Evolutionary conservation across 1,140 invertebrate species (phyloP).

Genomic region (Dreissena polymorpha): DNA sequence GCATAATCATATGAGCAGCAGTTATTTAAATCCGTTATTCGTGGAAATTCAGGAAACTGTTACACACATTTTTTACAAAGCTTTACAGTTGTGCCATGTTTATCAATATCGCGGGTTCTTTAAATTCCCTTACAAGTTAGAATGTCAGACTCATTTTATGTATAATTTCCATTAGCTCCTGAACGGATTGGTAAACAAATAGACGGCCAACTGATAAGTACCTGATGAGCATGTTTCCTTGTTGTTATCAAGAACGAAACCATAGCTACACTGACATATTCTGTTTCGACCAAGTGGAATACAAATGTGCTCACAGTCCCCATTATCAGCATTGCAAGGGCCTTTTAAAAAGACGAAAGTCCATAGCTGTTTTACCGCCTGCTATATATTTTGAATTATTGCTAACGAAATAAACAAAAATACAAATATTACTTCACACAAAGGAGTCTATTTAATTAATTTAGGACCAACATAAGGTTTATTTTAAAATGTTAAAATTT

Average conservation of each 20-base stretch:
- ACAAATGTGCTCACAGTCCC: constrained; percentile 42
- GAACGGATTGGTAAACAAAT: too few species aligned
- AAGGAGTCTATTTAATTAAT: neutral
- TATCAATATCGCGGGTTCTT: too few species aligned
- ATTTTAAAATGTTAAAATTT: neutral
- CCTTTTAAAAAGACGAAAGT: neutral
- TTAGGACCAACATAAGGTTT: neutral
- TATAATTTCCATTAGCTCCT: too few species aligned
- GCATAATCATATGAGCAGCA: too few species aligned
- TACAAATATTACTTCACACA: neutral
- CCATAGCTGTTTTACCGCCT: too few species aligned
- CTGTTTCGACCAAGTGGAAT: constrained; percentile 38
- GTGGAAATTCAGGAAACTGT: too few species aligned
- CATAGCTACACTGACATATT: constrained; percentile 35
- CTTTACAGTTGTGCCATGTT: too few species aligned
- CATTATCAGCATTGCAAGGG: constrained; percentile 20
- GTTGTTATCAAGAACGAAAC: constrained; percentile 11
- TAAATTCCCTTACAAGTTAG: too few species aligned
- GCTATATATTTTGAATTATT: neutral
- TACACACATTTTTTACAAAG: too few species aligned
- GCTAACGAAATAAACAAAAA: neutral
- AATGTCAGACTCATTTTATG: too few species aligned
- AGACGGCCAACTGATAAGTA: neutral
- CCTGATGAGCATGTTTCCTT: constrained; percentile 6
- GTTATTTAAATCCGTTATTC: too few species aligned